Evolutionary conservation across 2,113 vertebrate species (phyloP).

Genomic region (Heterotis niloticus): DNA sequence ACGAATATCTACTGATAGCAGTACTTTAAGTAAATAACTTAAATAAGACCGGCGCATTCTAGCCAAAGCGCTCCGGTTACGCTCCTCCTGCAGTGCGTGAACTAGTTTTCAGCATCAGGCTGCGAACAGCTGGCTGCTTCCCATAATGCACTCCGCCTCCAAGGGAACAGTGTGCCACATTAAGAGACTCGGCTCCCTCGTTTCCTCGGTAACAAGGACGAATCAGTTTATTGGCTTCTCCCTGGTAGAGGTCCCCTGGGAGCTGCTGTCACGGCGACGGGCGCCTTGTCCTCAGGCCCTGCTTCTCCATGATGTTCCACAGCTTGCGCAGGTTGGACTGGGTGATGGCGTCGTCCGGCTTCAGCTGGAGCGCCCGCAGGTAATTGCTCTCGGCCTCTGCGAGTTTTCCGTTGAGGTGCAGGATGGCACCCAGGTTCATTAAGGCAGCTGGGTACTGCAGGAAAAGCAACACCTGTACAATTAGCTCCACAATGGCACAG

Average conservation of each 20-base stretch:
- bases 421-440: constrained; percentile 98
- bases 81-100: neutral
- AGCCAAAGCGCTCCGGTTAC: constrained; percentile 54
- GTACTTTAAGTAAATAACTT: constrained; percentile 45
- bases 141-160: too few species aligned
- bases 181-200: neutral
- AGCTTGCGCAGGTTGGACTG: constrained; percentile 96
- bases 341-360: constrained; percentile 93
- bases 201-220: neutral
- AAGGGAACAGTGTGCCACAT: too few species aligned
- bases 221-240: neutral
- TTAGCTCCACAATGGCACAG: neutral
- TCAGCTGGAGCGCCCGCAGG: constrained; percentile 87
- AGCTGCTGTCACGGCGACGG: constrained; percentile 61
- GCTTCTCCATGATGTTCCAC: constrained; percentile 99
- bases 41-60: constrained; percentile 53
- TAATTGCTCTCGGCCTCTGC: constrained; percentile 93
- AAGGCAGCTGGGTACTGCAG: constrained; percentile 89
- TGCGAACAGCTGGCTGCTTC: neutral
- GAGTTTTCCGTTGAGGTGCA: constrained; percentile 93
- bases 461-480: constrained; percentile 28
- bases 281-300: constrained; percentile 86
- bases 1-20: constrained; percentile 29
- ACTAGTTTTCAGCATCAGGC: neutral
- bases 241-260: constrained; percentile 30